A percentile compares a stretch with the other conserved stretches of the same genome.
phyloP scores from a whole-genome alignment of 2,797 vertebrate species.

The Anguilla anguilla region DNA sequence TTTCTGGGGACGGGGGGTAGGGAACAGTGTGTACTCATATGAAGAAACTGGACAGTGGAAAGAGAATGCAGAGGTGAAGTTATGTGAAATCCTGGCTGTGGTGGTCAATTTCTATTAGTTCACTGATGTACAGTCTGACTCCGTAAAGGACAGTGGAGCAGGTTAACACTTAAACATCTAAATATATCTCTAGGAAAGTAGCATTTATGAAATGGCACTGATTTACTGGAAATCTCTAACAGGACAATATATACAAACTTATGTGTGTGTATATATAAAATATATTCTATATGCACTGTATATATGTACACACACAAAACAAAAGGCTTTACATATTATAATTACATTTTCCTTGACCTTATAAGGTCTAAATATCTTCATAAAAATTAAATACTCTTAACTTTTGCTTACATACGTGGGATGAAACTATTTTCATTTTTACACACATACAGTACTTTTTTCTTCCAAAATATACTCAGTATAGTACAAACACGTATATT shows the following conservation, averaged over 20 bases:
- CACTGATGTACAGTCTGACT: constrained; percentile 17
- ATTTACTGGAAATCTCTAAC: constrained; percentile 16
- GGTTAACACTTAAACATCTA: not conserved
- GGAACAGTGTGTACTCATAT: not conserved
- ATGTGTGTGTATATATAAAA: not conserved
- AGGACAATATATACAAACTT: constrained; percentile 30
- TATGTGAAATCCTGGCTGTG: not conserved
- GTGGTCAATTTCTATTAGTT: constrained; percentile 13
- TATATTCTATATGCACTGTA: constrained; percentile 17
- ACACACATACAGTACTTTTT: constrained; percentile 17
- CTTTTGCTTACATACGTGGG: constrained; percentile 27
- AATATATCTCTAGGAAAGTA: constrained; percentile 21
- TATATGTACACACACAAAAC: constrained; percentile 25
- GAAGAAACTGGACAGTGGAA: not conserved
- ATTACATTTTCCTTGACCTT: constrained; percentile 17
- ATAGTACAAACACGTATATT: constrained; percentile 27
- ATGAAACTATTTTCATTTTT: constrained; percentile 23
- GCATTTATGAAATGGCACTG: not conserved
- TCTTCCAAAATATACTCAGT: constrained; percentile 26
- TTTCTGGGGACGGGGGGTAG: not conserved
- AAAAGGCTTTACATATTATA: constrained; percentile 13
- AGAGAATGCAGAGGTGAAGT: not conserved
- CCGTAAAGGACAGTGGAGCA: not conserved
- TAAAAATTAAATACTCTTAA: constrained; percentile 35
- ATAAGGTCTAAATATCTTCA: constrained; percentile 14